Percentiles rank a stretch among this genome's conserved stretches.
Evolutionary conservation across 2,888 invertebrate genomes (phyloP).

Genomic region (Rosalia funebris): DNA sequence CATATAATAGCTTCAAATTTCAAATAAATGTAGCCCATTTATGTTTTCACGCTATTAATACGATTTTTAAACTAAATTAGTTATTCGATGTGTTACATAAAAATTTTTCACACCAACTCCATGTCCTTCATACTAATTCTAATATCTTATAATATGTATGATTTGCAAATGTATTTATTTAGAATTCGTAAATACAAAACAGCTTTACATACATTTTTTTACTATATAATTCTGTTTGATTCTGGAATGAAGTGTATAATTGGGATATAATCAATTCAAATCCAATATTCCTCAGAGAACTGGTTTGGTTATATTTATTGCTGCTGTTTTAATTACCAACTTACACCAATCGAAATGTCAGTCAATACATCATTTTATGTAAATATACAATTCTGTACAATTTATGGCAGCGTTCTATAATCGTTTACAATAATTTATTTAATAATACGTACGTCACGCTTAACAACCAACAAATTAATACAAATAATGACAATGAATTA

Average conservation of each 20-base stretch:
- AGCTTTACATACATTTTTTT: too few species aligned
- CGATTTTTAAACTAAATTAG: background rate
- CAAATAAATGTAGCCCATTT: conserved; percentile 16
- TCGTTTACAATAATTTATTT: conserved; percentile 18
- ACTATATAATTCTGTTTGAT: too few species aligned
- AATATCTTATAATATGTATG: too few species aligned
- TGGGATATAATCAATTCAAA: too few species aligned
- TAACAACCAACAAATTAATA: conserved; percentile 22
- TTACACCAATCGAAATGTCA: conserved; percentile 14
- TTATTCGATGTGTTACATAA: too few species aligned
- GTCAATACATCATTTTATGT: conserved; percentile 29
- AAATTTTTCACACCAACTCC: too few species aligned
- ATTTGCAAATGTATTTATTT: too few species aligned
- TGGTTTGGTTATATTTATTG: conserved; percentile 26
- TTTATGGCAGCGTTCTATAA: conserved; percentile 16
- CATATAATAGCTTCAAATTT: conserved; percentile 11
- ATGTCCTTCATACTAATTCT: too few species aligned
- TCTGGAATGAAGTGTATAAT: too few species aligned
- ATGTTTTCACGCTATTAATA: conserved; percentile 5
- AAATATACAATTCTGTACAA: conserved; percentile 20
- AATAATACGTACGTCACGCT: conserved; percentile 11
- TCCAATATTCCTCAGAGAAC: too few species aligned
- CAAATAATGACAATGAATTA: conserved; percentile 7
- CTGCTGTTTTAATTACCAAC: too few species aligned
- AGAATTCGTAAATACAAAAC: too few species aligned